Percentiles rank a stretch among this genome's conserved stretches.
Conservation (phyloP, 1,140 invertebrate species). For the Sesamia nonagrioides region DNA sequence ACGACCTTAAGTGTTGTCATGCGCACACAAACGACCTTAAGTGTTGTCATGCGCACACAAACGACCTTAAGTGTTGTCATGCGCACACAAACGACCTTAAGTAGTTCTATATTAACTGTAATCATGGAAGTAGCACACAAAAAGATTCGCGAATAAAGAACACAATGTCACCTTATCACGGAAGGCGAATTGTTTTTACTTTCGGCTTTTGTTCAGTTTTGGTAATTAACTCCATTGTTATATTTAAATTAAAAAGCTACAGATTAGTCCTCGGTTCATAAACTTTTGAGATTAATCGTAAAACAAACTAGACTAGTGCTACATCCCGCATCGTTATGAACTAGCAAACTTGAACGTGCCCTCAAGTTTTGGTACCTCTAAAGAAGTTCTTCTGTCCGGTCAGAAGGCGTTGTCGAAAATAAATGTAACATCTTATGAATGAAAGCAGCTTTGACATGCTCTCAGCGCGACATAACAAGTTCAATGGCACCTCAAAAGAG, state of each 20-base stretch:
- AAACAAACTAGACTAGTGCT: not conserved
- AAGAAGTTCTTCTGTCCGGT: constrained; percentile 20
- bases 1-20: constrained; percentile 16
- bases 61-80: constrained; percentile 21
- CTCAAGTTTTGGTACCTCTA: constrained; percentile 12
- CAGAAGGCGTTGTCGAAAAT: constrained; percentile 22
- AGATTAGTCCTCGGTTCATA: constrained; percentile 13
- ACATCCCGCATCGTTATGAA: constrained; percentile 12
- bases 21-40: not conserved
- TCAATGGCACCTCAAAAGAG: constrained; percentile 41
- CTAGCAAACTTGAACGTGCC: constrained; percentile 14
- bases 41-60: no score
- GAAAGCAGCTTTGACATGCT: constrained; percentile 1
- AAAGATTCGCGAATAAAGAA: constrained; percentile 28
- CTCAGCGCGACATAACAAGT: constrained; percentile 9
- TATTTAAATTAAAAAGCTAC: constrained; percentile 26
- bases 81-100: not conserved
- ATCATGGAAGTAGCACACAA: constrained; percentile 13
- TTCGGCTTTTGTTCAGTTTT: constrained; percentile 26
- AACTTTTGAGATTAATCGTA: not conserved
- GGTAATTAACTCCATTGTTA: constrained; percentile 31
- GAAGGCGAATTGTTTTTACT: constrained; percentile 30
- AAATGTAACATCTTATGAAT: constrained; percentile 30
- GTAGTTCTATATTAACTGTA: constrained; percentile 11
- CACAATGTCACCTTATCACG: constrained; percentile 34